Percentiles rank a stretch among this genome's conserved stretches.
Evolutionary conservation across 2,113 vertebrate species (phyloP).

Genomic region (Tangachromis dhanisi): DNA sequence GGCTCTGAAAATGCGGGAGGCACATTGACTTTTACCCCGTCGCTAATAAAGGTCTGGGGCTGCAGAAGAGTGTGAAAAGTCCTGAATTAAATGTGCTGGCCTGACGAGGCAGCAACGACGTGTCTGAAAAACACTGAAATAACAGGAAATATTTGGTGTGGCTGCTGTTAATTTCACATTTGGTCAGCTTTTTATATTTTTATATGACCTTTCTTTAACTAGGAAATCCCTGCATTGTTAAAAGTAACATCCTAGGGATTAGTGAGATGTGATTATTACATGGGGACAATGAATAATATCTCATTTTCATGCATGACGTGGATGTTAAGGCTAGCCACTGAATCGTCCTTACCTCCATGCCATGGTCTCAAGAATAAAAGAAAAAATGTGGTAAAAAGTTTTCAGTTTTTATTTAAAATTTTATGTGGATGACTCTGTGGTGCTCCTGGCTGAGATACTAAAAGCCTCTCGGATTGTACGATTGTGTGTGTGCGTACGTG

Average conservation of each 20-base stretch:
- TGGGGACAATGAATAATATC: neutral
- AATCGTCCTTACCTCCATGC: neutral
- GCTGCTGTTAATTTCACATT: neutral
- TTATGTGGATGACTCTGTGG: neutral
- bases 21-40: slow-evolving; percentile 45
- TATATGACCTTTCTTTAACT: neutral
- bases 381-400: neutral
- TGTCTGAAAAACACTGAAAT: neutral
- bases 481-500: neutral
- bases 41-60: slow-evolving; percentile 41
- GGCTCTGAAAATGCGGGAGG: slow-evolving; percentile 49
- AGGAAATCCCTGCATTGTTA: neutral
- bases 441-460: slow-evolving; percentile 7
- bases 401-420: neutral
- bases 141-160: neutral
- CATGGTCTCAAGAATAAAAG: neutral
- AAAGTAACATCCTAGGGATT: neutral
- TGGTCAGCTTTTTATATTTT: neutral
- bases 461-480: slow-evolving; percentile 3
- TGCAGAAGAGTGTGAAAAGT: slow-evolving; percentile 18
- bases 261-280: neutral
- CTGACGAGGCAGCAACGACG: neutral
- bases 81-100: slow-evolving; percentile 5
- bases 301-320: neutral
- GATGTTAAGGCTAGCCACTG: neutral